These are phyloP conservation scores for Acleris holmiana DNA, from an alignment of 2,888 invertebrate species.

Conservation along the genomic window DNA sequence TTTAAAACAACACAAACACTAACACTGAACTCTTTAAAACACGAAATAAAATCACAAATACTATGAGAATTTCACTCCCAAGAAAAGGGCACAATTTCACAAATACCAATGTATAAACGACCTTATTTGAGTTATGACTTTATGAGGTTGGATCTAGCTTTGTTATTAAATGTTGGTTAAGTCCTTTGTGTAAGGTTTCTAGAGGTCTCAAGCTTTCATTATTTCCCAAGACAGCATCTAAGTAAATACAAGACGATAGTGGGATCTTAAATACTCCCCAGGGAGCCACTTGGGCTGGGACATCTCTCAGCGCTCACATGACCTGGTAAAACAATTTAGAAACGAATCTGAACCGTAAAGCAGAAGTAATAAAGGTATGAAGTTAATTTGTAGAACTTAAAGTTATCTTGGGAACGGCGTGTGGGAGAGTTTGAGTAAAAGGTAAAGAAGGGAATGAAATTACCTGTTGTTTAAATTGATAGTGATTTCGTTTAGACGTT, in stretches of 20 bases:
- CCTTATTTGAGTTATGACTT: too few relatives aligned
- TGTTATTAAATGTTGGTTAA: too few relatives aligned
- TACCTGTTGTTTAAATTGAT: conserved; percentile 22
- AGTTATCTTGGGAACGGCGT: conserved; percentile 14
- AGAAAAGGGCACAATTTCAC: too few relatives aligned
- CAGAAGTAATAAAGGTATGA: not conserved
- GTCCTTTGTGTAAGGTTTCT: conserved; percentile 5
- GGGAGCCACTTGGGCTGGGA: conserved; percentile 20
- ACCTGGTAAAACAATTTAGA: conserved; percentile 7
- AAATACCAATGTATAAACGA: too few relatives aligned
- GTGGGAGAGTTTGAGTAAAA: conserved; percentile 28
- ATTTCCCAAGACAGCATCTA: conserved; percentile 42
- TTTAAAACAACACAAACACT: too few relatives aligned
- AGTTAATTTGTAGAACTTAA: conserved; percentile 3
- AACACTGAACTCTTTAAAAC: too few relatives aligned
- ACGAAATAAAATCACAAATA: too few relatives aligned
- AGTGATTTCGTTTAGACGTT: conserved; percentile 14
- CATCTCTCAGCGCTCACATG: conserved; percentile 8
- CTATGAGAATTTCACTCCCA: too few relatives aligned
- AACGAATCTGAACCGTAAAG: conserved; percentile 10
- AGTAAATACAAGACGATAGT: conserved; percentile 41
- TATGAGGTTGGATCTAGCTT: too few relatives aligned
- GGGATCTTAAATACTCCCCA: conserved; percentile 31
- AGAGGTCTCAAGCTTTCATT: conserved; percentile 31
- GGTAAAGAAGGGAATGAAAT: conserved; percentile 17